Evolutionary conservation across 2,113 vertebrate genomes (phyloP), one percentile per base, ranked within the genome.

Genomic region (Panthera tigris): DNA sequence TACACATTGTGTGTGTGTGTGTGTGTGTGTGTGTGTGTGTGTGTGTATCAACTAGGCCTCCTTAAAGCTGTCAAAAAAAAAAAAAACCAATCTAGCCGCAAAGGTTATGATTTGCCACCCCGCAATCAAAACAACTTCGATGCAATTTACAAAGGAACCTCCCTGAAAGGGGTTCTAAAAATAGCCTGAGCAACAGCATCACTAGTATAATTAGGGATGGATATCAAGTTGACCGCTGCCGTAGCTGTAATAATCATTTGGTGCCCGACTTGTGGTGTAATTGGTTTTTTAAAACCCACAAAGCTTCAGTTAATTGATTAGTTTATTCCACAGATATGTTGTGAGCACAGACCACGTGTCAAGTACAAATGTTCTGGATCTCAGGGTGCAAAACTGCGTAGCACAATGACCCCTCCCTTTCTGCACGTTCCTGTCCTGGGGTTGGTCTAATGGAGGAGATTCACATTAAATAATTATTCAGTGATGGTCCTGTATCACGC

Each of bases 1-100:
- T 10, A 23, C 3, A 36, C 6, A 13, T 18, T 68, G 36, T 0
- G 0, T 31, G 12, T 52, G 39, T 15, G 61, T 4, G 25, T 7
- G 15, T 50, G 45, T 86, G 41, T 45, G 41, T 41, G 41, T 45
- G 41, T 41, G 41, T 41, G 41, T 83, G 31, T 48, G 14, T 29
- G 13, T 39, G 19, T 36, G 5, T 33, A 81, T 90, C 12, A 93
- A 74, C 45, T 13, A 29, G 39, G 80, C 18, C 1, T 73, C 48
- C 33, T 66, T 15, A 63, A 57, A 79, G 63, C 15, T 94, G 79
- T 81, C 31, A 63, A 81, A 90, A n/a, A 69, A 57, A 52, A 86
- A 86, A 31, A 73, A 69, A 57, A 52, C 66, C 31, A 73, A 41
- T 8, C 41, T 36, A 69, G 39, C 31, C 29, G 50, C 50, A 81